Evolutionary conservation across 2,113 vertebrate species (phyloP).

Genomic region (Eclectus roratus): DNA sequence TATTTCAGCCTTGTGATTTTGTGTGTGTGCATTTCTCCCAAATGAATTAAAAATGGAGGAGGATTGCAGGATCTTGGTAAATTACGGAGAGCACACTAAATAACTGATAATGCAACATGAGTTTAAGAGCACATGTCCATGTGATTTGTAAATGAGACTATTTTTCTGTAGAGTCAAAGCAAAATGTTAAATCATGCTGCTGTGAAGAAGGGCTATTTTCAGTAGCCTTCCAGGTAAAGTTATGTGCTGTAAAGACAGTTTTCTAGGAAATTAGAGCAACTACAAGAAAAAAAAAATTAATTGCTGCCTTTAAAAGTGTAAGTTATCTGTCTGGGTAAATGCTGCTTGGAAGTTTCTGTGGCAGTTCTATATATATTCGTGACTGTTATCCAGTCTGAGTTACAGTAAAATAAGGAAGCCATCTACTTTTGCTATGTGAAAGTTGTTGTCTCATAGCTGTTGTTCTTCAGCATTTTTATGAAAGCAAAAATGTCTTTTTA

Average conservation of each 20-base stretch:
- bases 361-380: not conserved
- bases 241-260: not conserved
- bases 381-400: not conserved
- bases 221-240: not conserved
- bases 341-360: not conserved
- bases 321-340: not conserved
- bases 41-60: not conserved
- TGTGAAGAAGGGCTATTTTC: not conserved
- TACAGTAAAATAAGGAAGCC: not conserved
- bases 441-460: not conserved
- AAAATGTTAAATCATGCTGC: not conserved
- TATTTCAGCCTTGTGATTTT: not conserved
- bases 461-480: not conserved
- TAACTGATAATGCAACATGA: not conserved
- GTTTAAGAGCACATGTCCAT: not conserved
- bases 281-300: not conserved
- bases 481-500: not conserved
- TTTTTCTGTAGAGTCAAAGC: not conserved
- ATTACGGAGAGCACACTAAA: not conserved
- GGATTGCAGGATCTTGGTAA: not conserved
- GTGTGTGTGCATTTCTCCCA: not conserved
- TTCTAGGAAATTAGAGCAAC: not conserved
- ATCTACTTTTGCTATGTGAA: not conserved
- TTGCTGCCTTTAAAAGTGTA: not conserved
- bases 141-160: not conserved